Base-by-base conservation (phyloP, 2,797 vertebrate genomes). In the Helicolenus hilgendorfi region DNA sequence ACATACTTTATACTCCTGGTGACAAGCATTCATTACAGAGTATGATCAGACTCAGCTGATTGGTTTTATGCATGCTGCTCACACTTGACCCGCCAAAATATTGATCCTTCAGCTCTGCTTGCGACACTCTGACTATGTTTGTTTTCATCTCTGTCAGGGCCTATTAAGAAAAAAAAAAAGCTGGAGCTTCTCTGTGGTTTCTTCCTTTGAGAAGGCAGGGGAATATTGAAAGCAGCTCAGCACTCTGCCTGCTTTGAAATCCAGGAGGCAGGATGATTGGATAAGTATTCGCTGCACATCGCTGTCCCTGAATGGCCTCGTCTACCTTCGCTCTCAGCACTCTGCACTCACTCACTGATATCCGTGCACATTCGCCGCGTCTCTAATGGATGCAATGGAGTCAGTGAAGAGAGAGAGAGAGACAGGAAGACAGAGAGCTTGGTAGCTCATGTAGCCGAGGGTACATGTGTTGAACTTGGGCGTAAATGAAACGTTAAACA, bases 211-310 rank as follows among this genome's bases (percentile, higher is more conserved):
- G 73, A 59, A 80, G 62, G 38, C 36, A 45, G 55, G 68, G 68
- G 84, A 80, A 82, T 79, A 89, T 76, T 91, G 79, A 93, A 86
- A 91, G 76, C 60, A 81, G 86, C 82, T 91, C 89, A 90, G 80
- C 81, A 77, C 79, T 91, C 83, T 67, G 86, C 77, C 77, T 82
- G 86, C 90, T 93, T 88, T 92, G 60, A 91, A 89, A 93, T 89
- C 89, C 87, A 83, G 81, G 83, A 83, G 83, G 90, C 85, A 88
- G 87, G 77, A 76, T 88, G 93, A 92, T 86, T 88, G 87, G 90
- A 94, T 94, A 91, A 91, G 91, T 93, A 95, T 95, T 94, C 92
- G 80, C 27, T 31, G 76, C 93, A 91, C 92, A 93, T 78, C 38
- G 3, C 55, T 49, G 49, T 93, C 90, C 92, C 89, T 90, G 89